phyloP scores from a whole-genome alignment of 2,113 vertebrate species.

The Paradisaea rubra region DNA sequence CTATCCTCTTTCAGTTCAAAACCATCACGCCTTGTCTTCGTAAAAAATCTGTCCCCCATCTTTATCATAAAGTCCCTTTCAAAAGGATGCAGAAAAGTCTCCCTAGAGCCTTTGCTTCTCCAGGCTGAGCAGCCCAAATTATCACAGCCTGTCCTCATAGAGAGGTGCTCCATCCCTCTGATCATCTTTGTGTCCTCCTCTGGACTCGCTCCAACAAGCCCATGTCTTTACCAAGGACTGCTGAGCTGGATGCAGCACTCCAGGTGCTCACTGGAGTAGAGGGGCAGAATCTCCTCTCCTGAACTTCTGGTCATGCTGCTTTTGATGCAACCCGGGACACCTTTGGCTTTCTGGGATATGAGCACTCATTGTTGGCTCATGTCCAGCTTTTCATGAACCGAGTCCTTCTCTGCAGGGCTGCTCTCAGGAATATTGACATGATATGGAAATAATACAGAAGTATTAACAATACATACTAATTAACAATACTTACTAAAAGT shows the following conservation, averaged over 20 bases:
- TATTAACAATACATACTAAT: background rate
- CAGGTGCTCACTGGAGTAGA: background rate
- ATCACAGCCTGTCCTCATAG: background rate
- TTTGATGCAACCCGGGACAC: too few relatives aligned
- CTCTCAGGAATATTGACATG: background rate
- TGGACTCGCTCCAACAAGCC: background rate
- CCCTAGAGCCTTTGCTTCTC: background rate
- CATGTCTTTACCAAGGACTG: too few relatives aligned
- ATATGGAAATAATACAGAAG: background rate
- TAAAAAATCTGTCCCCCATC: background rate
- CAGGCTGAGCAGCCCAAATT: background rate
- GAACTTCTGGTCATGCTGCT: background rate
- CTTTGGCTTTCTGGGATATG: background rate
- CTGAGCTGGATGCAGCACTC: background rate
- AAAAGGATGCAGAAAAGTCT: background rate
- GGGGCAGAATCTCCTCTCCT: background rate
- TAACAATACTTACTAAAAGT: background rate
- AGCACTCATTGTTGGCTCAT: rapidly evolving
- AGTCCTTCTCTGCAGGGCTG: background rate
- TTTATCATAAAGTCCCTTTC: background rate
- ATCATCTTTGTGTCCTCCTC: background rate
- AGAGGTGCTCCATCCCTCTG: background rate
- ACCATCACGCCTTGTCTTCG: background rate
- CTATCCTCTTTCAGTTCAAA: background rate
- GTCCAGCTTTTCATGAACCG: background rate